Conservation (phyloP, 2,113 vertebrate genomes). For the Callopanchax toddi region DNA sequence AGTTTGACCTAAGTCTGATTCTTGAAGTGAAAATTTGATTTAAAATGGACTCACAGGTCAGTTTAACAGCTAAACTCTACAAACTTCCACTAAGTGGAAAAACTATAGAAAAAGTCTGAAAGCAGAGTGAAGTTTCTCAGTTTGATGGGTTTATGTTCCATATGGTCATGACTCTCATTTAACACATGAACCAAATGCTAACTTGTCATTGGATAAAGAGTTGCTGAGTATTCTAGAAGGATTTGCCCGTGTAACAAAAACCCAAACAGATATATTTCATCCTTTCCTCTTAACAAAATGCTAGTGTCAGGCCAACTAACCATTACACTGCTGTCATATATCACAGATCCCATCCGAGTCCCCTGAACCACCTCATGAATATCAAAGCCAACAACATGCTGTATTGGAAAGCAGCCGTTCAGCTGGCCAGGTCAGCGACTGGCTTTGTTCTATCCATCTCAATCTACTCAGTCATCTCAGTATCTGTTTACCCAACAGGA, state of each 20-base stretch:
- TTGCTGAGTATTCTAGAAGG: not conserved
- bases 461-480: constrained; percentile 32
- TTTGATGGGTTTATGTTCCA: no score
- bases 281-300: not conserved
- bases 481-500: constrained; percentile 46
- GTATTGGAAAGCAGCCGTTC: constrained; percentile 32
- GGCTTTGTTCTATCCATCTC: constrained; percentile 51
- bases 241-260: not conserved
- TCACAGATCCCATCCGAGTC: constrained; percentile 37
- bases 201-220: not conserved
- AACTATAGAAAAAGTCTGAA: no score
- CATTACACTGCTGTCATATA: constrained; percentile 35
- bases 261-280: not conserved
- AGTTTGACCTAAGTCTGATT: no score
- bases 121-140: no score
- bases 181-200: no score
- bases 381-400: constrained; percentile 45
- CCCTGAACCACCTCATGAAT: constrained; percentile 48
- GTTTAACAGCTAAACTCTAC: no score
- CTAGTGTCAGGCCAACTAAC: not conserved
- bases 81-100: no score
- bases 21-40: no score
- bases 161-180: not conserved
- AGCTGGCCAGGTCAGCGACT: constrained; percentile 31
- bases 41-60: no score